Percentiles rank a stretch among this genome's conserved stretches.
Conservation (phyloP, 1,140 invertebrate genomes). For the Yoshiicerus persimilis region DNA sequence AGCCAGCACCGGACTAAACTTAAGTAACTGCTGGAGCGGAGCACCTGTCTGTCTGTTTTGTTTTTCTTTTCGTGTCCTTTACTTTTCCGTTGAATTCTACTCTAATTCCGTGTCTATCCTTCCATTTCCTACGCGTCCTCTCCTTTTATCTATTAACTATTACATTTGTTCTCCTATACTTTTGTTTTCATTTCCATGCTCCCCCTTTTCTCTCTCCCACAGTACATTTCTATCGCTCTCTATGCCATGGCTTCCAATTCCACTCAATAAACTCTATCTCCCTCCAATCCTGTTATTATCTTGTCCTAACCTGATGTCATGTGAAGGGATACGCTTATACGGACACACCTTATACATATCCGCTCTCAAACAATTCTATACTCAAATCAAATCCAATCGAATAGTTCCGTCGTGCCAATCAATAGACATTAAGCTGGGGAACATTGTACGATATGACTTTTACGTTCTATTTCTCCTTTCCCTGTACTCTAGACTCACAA, state of each 20-base stretch:
- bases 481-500: too few relatives aligned
- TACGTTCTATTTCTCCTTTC: too few relatives aligned
- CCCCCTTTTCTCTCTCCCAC: background rate
- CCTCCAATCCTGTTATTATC: background rate
- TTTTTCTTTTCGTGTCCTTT: background rate
- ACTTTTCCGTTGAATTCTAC: background rate
- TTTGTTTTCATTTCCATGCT: background rate
- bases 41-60: conserved; percentile 14
- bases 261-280: background rate
- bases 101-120: background rate
- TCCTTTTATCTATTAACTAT: background rate
- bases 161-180: background rate
- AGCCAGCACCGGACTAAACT: background rate
- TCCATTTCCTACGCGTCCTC: background rate
- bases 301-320: background rate
- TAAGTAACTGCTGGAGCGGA: background rate
- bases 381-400: background rate
- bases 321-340: background rate
- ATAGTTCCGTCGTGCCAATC: background rate
- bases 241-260: background rate
- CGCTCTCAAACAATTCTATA: background rate
- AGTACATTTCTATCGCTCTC: background rate
- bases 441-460: background rate
- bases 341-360: background rate
- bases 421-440: background rate